Evolutionary conservation across 92 coral and sea anemone genomes (phyloP).

Genomic region (Ricordea florida): DNA sequence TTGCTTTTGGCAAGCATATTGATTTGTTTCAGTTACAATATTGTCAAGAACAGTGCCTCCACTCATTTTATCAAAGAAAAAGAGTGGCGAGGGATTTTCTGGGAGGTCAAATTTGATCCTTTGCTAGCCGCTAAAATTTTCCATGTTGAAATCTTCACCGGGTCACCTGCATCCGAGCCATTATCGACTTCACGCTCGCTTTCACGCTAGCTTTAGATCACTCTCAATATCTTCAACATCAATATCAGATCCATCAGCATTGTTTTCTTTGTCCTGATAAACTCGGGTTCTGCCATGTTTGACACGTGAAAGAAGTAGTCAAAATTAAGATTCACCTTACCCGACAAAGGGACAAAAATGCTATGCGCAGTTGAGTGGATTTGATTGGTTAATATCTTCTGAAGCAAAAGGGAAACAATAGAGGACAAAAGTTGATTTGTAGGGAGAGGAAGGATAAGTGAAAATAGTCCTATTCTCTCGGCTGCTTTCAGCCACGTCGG

Average conservation of each 20-base stretch:
- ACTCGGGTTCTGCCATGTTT: background rate
- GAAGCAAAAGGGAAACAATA: background rate
- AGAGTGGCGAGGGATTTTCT: too few species aligned
- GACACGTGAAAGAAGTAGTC: background rate
- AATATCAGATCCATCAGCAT: background rate
- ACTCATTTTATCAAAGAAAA: slow-evolving; percentile 1
- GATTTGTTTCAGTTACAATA: slow-evolving; percentile 3
- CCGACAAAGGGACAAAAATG: background rate
- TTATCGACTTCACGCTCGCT: background rate
- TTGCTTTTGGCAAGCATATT: slow-evolving; percentile 6
- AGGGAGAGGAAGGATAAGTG: background rate
- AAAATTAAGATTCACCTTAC: background rate
- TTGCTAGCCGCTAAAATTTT: background rate
- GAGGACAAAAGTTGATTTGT: background rate
- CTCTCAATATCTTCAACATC: background rate
- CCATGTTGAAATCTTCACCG: background rate
- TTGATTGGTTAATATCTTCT: background rate
- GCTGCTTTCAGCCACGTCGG: background rate
- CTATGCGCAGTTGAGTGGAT: background rate
- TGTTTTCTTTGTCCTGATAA: background rate
- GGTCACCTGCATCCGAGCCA: background rate
- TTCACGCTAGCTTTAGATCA: background rate
- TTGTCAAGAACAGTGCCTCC: background rate
- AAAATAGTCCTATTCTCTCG: background rate
- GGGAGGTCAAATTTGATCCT: slow-evolving; percentile 1